Base-by-base conservation (phyloP, 2,113 vertebrate species). In the Mixornis gularis region DNA sequence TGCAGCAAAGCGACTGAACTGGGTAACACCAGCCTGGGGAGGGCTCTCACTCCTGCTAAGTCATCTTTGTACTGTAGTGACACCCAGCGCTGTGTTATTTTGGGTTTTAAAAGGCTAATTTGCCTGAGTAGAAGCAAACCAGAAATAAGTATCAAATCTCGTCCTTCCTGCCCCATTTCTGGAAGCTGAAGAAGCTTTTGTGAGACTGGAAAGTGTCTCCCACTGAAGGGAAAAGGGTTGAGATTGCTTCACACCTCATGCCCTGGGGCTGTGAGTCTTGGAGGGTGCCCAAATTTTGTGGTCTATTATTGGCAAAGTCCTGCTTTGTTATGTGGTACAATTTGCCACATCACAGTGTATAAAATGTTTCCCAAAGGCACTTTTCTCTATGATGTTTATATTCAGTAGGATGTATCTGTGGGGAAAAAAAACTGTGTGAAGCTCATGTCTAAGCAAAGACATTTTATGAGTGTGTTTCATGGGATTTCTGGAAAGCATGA, bases 201-300 rank as follows among this genome's bases (percentile, higher is more conserved):
- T 64, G 84, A 48, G 62, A 13, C 56, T 4, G 13, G 40, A 53
- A 71, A 70, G n/a, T 27, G 0, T 84, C 62, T 91, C 49, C 71
- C 55, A 40, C 30, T 63, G 80, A 63, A 76, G 7, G 34, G 43
- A 60, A 48, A 40, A 77, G 48, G 25, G 30, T 11, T 89, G 65
- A 41, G 56, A 9, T 86, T 63, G 80, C 62, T 94, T 87, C 69
- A 48, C 80, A 89, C 93, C 91, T 94, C 89, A 15, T 3, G 4
- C 73, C 91, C 73, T 41, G n/a, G 32, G 78, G 94, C 73, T 89
- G 36, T 68, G 36, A 79, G 52, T 74, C 91, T 96, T 93, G 89
- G 87, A 94, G 46, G 27, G 22, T 82, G 87, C 87, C 90, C 92
- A 95, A 34, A 86, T 90, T 83, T 87, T 95, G 90, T 92, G 93